These are phyloP conservation scores for Drosophila testacea DNA, from an alignment of 2,888 invertebrate species.

Conservation along the genomic window DNA sequence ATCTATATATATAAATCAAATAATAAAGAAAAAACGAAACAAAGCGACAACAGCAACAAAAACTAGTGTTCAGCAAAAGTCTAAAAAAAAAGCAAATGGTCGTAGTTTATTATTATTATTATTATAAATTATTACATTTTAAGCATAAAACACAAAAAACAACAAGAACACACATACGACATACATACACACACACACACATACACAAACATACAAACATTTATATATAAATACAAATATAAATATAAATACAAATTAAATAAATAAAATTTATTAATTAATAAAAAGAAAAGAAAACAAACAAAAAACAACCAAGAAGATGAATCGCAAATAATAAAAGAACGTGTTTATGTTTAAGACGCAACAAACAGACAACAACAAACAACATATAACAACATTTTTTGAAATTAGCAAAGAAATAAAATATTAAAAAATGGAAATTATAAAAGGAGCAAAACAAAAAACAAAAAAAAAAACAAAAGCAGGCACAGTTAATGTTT, in stretches of 20 bases:
- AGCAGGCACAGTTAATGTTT: conserved; percentile 47
- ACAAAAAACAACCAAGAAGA: conserved; percentile 2
- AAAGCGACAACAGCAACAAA: conserved; percentile 29
- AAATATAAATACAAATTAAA: conserved; percentile 52
- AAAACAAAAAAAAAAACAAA: neutral
- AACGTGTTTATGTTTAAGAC: conserved; percentile 19
- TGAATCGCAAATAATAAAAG: conserved; percentile 13
- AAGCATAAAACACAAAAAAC: conserved; percentile 49
- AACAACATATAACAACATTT: conserved; percentile 9
- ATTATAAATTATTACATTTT: conserved; percentile 60
- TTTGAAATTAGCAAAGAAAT: conserved; percentile 27
- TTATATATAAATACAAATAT: conserved; percentile 23
- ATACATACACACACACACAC: conserved; percentile 20
- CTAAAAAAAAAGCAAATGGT: conserved; percentile 41
- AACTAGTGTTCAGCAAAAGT: conserved; percentile 50
- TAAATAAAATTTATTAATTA: conserved; percentile 65
- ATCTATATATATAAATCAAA: conserved; percentile 7
- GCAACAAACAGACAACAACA: conserved; percentile 1
- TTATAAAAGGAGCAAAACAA: neutral
- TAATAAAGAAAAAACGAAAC: conserved; percentile 10
- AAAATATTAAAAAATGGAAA: conserved; percentile 18
- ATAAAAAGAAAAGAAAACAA: conserved; percentile 13
- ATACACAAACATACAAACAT: conserved; percentile 27
- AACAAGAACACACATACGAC: conserved; percentile 12
- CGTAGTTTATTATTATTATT: conserved; percentile 69